A percentile compares a stretch with the other conserved stretches of the same genome.
These are phyloP conservation scores for Piaya cayana DNA, from an alignment of 2,113 vertebrate genomes.

Conservation along the genomic window DNA sequence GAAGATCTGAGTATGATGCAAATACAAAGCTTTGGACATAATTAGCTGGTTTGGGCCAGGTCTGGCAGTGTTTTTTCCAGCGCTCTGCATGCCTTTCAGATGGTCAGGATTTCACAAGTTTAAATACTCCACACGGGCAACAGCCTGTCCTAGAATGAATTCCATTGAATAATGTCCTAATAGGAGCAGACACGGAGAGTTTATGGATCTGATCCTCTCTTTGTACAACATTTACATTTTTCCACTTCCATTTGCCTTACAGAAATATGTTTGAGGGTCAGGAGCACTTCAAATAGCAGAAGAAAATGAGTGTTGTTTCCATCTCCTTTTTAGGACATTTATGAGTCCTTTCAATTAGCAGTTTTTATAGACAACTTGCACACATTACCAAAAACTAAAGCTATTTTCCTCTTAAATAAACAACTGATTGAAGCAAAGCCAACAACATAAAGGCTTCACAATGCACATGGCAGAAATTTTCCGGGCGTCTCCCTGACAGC, in stretches of 20 bases:
- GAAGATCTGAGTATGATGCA: neutral
- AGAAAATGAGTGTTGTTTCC: neutral
- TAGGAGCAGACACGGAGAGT: neutral
- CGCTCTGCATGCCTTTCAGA: neutral
- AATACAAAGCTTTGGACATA: neutral
- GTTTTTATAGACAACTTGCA: neutral
- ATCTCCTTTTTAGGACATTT: constrained; percentile 44
- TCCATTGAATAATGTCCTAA: neutral
- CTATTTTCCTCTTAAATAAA: neutral
- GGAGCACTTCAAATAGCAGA: neutral
- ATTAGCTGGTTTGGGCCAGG: neutral
- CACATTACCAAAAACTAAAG: neutral
- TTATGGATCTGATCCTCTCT: neutral
- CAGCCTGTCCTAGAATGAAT: neutral
- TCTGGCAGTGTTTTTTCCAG: neutral
- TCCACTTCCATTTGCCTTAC: neutral
- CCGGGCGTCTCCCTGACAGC: neutral
- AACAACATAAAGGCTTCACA: neutral
- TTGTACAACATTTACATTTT: constrained; percentile 40
- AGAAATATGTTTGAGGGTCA: neutral
- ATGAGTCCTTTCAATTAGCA: neutral
- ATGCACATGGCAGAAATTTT: neutral
- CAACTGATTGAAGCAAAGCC: neutral
- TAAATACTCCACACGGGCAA: neutral
- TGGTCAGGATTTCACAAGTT: neutral